These are phyloP conservation scores for Herpetotheres cachinnans DNA, from an alignment of 2,113 vertebrate genomes.

Conservation along the genomic window DNA sequence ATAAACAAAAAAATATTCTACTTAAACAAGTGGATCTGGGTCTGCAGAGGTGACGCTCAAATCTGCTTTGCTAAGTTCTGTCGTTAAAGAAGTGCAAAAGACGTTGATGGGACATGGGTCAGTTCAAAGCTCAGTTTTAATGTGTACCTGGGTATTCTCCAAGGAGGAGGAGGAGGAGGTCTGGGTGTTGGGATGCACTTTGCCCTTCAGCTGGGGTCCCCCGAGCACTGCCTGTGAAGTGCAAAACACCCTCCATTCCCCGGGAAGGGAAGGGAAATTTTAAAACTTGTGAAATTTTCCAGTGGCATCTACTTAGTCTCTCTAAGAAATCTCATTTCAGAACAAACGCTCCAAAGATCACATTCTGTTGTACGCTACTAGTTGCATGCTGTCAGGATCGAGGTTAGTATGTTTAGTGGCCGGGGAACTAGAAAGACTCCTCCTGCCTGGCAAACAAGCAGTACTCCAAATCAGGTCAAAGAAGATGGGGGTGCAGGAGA, in stretches of 20 bases:
- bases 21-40: slow-evolving; percentile 71
- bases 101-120: background rate
- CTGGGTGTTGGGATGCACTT: background rate
- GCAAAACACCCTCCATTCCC: background rate
- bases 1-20: slow-evolving; percentile 77
- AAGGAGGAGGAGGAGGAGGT: background rate
- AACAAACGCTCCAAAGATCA: background rate
- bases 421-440: background rate
- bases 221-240: background rate
- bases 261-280: background rate
- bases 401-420: background rate
- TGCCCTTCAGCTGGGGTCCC: background rate
- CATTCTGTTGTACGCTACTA: background rate
- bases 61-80: slow-evolving; percentile 61
- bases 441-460: background rate
- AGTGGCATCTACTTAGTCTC: background rate
- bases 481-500: background rate
- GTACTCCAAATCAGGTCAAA: background rate
- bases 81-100: slow-evolving; percentile 48
- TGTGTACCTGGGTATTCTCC: background rate
- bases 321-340: background rate
- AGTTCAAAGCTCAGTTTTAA: slow-evolving; percentile 37
- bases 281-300: background rate
- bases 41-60: slow-evolving; percentile 56
- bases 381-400: background rate